These are phyloP conservation scores for Stenurella melanura DNA, from an alignment of 2,888 invertebrate species.

Conservation along the genomic window DNA sequence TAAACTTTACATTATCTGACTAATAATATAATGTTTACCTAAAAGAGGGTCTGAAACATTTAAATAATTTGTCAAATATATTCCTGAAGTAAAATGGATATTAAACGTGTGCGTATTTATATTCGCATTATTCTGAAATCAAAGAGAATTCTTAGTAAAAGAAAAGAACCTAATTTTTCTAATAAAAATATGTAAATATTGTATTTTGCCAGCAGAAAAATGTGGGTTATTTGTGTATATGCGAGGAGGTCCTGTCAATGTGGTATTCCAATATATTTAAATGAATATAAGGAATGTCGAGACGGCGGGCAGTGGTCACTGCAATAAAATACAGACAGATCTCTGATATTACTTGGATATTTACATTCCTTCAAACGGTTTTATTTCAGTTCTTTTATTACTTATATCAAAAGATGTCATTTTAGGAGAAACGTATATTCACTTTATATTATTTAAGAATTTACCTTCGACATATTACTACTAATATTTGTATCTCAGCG, in stretches of 20 bases:
- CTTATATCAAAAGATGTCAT: not conserved
- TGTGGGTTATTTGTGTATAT: constrained; percentile 49
- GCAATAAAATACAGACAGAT: constrained; percentile 59
- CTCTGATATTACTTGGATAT: constrained; percentile 53
- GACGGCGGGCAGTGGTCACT: constrained; percentile 54
- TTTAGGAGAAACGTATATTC: not conserved
- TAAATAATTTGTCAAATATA: too few species aligned
- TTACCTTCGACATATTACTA: not conserved
- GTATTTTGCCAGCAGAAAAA: constrained; percentile 43
- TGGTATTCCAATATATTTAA: constrained; percentile 71
- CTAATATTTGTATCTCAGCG: too few species aligned
- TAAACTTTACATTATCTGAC: too few species aligned
- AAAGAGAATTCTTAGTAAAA: not conserved
- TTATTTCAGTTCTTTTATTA: constrained; percentile 41
- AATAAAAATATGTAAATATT: constrained; percentile 35
- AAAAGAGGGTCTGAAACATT: too few species aligned
- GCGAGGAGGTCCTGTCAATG: constrained; percentile 64
- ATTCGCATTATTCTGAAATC: not conserved
- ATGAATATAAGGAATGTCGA: constrained; percentile 64
- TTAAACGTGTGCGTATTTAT: too few species aligned
- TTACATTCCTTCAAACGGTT: constrained; percentile 55
- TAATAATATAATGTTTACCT: too few species aligned
- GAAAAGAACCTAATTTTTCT: constrained; percentile 26
- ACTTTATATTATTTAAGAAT: not conserved
- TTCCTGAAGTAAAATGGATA: too few species aligned